Evolutionary conservation across 2,797 vertebrate genomes (phyloP).

Genomic region (Parauchenoglanis ngamensis): DNA sequence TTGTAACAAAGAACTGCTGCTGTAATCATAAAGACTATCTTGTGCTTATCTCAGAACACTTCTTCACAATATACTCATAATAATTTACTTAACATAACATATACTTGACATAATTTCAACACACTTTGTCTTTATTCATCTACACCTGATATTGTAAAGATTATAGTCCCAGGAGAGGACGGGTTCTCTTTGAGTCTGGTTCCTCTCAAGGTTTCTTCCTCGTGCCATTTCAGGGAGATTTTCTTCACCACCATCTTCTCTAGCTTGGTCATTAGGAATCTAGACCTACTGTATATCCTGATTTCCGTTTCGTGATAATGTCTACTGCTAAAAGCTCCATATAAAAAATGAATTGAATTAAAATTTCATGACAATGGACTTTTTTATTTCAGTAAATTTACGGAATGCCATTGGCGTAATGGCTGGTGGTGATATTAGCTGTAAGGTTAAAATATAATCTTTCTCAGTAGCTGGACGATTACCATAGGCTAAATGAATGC

Average conservation of each 20-base stretch:
- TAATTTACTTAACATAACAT: too few relatives aligned
- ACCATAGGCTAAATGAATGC: not conserved
- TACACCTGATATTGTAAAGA: not conserved
- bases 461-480: not conserved
- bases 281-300: not conserved
- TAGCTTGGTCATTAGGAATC: not conserved
- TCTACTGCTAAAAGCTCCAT: not conserved
- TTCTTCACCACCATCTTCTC: not conserved
- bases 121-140: not conserved
- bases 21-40: not conserved
- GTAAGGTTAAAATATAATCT: not conserved
- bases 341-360: not conserved
- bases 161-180: not conserved
- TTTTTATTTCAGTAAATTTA: not conserved
- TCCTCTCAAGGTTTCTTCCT: not conserved
- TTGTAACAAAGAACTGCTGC: not conserved
- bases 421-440: not conserved
- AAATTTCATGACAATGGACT: not conserved
- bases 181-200: not conserved
- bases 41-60: not conserved
- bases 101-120: not conserved
- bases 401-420: not conserved
- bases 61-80: not conserved
- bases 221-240: not conserved
- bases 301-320: not conserved